Percentiles rank a stretch among this genome's conserved stretches.
Evolutionary conservation across 2,888 invertebrate species (phyloP).

Genomic region (Galerucella pusilla): DNA sequence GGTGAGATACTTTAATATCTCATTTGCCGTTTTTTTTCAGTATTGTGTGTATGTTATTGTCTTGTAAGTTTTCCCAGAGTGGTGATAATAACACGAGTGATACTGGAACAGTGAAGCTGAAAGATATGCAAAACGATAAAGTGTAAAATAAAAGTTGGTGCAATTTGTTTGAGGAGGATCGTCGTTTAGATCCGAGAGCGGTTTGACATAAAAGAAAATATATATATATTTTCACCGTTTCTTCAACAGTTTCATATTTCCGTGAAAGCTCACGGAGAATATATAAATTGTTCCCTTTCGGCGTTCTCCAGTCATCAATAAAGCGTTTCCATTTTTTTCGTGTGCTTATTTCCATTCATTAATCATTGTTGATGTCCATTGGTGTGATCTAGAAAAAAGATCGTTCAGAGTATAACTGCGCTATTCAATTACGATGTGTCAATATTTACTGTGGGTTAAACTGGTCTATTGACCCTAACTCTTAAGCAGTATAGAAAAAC

Average conservation of each 20-base stretch:
- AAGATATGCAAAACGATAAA: slow-evolving; percentile 33
- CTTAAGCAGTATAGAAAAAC: no score
- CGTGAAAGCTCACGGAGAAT: slow-evolving; percentile 20
- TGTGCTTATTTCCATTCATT: slow-evolving; percentile 53
- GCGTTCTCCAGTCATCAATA: slow-evolving; percentile 58
- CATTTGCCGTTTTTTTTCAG: neutral
- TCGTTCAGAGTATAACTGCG: neutral
- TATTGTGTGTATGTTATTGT: neutral
- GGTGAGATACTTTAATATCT: neutral
- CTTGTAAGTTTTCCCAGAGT: neutral
- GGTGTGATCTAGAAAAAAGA: slow-evolving; percentile 17
- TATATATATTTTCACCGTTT: slow-evolving; percentile 24
- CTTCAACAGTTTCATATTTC: slow-evolving; percentile 21
- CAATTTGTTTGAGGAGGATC: slow-evolving; percentile 30
- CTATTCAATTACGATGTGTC: slow-evolving; percentile 26
- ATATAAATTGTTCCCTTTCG: slow-evolving; percentile 46
- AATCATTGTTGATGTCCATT: slow-evolving; percentile 48
- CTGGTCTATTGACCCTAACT: neutral
- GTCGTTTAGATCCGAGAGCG: slow-evolving; percentile 29
- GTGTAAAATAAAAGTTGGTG: slow-evolving; percentile 31
- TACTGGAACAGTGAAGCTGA: slow-evolving; percentile 10
- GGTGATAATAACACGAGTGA: slow-evolving; percentile 23
- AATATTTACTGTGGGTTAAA: slow-evolving; percentile 1
- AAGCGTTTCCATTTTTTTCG: slow-evolving; percentile 56
- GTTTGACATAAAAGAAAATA: slow-evolving; percentile 25